These are phyloP conservation scores for Cinclus mexicanus DNA, from an alignment of 2,113 vertebrate genomes.

Conservation along the genomic window DNA sequence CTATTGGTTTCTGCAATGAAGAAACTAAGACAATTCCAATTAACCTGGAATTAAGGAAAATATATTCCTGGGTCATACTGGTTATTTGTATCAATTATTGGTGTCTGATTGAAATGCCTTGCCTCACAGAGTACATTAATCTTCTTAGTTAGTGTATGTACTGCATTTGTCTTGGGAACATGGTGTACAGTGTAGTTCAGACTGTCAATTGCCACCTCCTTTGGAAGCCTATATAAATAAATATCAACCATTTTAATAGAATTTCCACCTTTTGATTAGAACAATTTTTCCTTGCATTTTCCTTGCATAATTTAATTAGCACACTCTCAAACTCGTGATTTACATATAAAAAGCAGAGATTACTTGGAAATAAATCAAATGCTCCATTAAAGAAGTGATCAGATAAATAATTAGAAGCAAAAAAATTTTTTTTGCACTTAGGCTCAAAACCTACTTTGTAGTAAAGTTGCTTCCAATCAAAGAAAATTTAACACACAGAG, in stretches of 20 bases:
- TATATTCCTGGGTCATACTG: neutral
- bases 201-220: neutral
- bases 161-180: neutral
- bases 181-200: neutral
- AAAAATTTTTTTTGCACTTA: neutral
- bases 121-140: neutral
- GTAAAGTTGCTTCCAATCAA: neutral
- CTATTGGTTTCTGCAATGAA: neutral
- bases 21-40: neutral
- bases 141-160: neutral
- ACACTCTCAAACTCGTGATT: neutral
- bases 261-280: constrained; percentile 23
- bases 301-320: constrained; percentile 36
- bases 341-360: constrained; percentile 57
- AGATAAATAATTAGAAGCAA: constrained; percentile 39
- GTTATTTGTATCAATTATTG: neutral
- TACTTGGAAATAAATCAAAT: constrained; percentile 53
- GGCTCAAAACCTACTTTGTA: constrained; percentile 14
- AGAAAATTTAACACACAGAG: neutral
- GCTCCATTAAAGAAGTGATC: constrained; percentile 9
- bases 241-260: neutral
- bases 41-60: neutral
- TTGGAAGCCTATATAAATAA: neutral
- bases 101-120: neutral
- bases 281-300: neutral